A percentile compares a stretch with the other conserved stretches of the same genome.
Evolutionary conservation across 2,888 invertebrate species (phyloP).

Genomic region (Ormyrus labotus): DNA sequence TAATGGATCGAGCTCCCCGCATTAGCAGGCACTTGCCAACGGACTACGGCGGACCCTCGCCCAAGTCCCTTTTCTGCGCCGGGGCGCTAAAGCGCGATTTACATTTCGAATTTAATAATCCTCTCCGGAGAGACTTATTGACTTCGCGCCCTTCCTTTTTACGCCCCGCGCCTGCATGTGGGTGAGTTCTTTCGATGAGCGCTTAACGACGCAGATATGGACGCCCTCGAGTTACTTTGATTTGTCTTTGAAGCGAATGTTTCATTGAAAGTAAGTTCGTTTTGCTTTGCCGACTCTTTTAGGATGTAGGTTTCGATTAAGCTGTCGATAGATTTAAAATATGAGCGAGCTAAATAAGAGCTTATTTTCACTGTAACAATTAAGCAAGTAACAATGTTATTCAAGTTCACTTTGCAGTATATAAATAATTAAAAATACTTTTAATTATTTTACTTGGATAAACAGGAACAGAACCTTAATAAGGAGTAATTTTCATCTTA

Average conservation of each 20-base stretch:
- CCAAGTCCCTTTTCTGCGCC: conserved; percentile 14
- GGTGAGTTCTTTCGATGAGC: not conserved
- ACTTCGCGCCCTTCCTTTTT: conserved; percentile 59
- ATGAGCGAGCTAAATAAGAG: too few relatives aligned
- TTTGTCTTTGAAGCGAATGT: conserved; percentile 13
- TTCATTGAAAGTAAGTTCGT: not conserved
- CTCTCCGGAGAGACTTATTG: conserved; percentile 69
- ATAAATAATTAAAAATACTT: too few relatives aligned
- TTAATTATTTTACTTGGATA: too few relatives aligned
- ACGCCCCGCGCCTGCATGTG: not conserved
- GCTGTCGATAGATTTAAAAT: too few relatives aligned
- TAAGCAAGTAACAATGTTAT: too few relatives aligned
- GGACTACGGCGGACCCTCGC: conserved; percentile 48
- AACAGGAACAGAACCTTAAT: too few relatives aligned
- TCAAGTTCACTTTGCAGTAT: too few relatives aligned
- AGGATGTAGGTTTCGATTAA: too few relatives aligned
- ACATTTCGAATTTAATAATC: conserved; percentile 75
- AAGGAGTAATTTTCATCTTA: too few relatives aligned
- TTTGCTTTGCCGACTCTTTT: not conserved
- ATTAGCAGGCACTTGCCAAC: conserved; percentile 72
- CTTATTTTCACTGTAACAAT: too few relatives aligned
- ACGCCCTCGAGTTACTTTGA: conserved; percentile 32
- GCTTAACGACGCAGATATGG: conserved; percentile 32
- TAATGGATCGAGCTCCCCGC: conserved; percentile 72
- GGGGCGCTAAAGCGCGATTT: conserved; percentile 65